Evolutionary conservation across 2,888 invertebrate species (phyloP), one percentile per base, ranked within the genome.

Genomic region (Lepetodrilus schrolli): DNA sequence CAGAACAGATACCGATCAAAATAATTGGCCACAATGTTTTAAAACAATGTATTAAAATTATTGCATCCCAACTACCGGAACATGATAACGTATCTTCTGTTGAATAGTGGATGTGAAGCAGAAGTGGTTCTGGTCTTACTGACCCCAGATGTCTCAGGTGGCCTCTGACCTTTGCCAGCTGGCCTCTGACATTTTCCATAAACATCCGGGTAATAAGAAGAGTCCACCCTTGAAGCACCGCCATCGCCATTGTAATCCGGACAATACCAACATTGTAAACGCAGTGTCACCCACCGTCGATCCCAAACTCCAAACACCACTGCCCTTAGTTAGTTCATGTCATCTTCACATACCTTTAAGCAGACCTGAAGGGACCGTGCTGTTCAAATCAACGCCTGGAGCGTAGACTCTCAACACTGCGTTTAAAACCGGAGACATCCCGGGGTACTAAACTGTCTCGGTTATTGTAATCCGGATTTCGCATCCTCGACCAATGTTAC

Each of bases 341-440:
- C 13, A 17, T 43, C 13, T 17, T n/a, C n/a, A n/a, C n/a, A n/a
- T 43, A 43, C 17, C 43, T 43, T 43, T 43, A 43, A 43, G 13
- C 43, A 43, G n/a, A 4, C n/a, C 43, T 43, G 43, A 43, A 17
- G 4, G 58, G 58, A 2, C 58, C 30, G n/a, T 34, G 58, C 17
- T 58, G 58, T 30, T 30, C 30, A 58, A 58, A 58, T 58, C 58
- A 58, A 58, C 58, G 58, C 58, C 58, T 17, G 7, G 58, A n/a
- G 30, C 30, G 58, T 4, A 30, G 13, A 17, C 30, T 23, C 5
- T 17, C 34, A 8, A 34, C 30, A 30, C 5, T n/a, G 10, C 17
- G 13, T 43, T 13, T 43, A 43, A 43, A 43, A 17, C 43, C 13
- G 4, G 10, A 10, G 17, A 17, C 17, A 13, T 34, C 58, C 34